Conservation (phyloP, 2,888 invertebrate species). For the Pyrgus malvae region DNA sequence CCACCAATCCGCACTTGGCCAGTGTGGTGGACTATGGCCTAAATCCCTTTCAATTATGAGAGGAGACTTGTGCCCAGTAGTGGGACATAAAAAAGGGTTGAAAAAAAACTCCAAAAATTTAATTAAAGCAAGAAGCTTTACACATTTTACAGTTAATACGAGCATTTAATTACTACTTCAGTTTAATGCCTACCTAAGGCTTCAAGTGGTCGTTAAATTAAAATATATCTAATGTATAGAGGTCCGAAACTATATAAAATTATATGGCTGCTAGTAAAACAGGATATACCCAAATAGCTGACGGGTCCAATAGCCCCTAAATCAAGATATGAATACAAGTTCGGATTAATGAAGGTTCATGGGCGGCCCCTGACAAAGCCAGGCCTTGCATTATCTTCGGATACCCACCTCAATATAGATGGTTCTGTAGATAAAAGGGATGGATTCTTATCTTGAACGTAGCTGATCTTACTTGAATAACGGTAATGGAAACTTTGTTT, state of each 20-base stretch:
- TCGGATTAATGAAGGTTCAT: constrained; percentile 47
- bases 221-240: constrained; percentile 5
- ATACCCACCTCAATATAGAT: constrained; percentile 12
- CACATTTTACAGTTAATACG: no score
- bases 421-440: constrained; percentile 14
- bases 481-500: constrained; percentile 1
- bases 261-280: constrained; percentile 14
- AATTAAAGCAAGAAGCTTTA: no score
- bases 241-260: constrained; percentile 15
- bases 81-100: no score
- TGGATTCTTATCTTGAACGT: constrained; percentile 2
- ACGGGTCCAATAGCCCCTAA: constrained; percentile 31
- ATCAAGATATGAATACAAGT: constrained; percentile 51
- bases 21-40: no score
- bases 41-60: no score
- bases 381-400: constrained; percentile 6
- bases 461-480: constrained; percentile 1
- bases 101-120: no score
- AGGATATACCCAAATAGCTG: constrained; percentile 15
- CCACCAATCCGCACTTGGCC: no score
- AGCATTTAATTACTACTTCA: no score
- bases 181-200: background rate
- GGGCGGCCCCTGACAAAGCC: constrained; percentile 19
- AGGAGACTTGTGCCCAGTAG: no score
- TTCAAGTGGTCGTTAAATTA: background rate